phyloP scores from a whole-genome alignment of 92 coral and sea anemone genomes.

The Porites divaricata region DNA sequence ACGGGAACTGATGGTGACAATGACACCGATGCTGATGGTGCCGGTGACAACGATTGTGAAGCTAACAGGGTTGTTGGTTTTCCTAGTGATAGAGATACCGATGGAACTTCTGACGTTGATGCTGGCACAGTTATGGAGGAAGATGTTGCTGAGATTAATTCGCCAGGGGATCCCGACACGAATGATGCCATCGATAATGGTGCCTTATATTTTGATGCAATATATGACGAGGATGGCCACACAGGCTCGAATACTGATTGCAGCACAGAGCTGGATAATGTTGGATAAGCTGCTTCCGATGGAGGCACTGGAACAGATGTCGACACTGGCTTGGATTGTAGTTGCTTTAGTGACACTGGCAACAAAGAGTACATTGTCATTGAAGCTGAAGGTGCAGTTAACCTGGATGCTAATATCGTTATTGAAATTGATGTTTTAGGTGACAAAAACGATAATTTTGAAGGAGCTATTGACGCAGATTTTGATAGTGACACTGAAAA shows the following conservation, averaged over 20 bases:
- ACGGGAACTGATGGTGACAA: not conserved
- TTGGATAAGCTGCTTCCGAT: not conserved
- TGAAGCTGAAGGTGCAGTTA: not conserved
- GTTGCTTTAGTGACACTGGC: too few species aligned
- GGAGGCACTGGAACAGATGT: too few species aligned
- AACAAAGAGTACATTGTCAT: too few species aligned
- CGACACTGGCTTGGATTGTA: too few species aligned
- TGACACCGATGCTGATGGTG: not conserved
- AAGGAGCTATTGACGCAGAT: not conserved
- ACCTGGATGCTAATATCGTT: not conserved
- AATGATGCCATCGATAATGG: not conserved
- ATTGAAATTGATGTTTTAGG: not conserved
- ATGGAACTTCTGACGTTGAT: not conserved
- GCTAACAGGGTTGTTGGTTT: not conserved
- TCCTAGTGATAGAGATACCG: not conserved
- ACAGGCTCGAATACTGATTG: not conserved
- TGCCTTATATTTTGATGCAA: too few species aligned
- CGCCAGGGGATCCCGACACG: too few species aligned
- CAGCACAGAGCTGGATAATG: not conserved
- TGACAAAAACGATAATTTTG: not conserved
- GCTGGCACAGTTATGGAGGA: not conserved
- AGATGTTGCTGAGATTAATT: too few species aligned
- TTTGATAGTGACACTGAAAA: not conserved
- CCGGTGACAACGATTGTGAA: not conserved
- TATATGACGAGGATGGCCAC: not conserved